Evolutionary conservation across 2,888 invertebrate species (phyloP).

Genomic region (Pedicia rivosa): DNA sequence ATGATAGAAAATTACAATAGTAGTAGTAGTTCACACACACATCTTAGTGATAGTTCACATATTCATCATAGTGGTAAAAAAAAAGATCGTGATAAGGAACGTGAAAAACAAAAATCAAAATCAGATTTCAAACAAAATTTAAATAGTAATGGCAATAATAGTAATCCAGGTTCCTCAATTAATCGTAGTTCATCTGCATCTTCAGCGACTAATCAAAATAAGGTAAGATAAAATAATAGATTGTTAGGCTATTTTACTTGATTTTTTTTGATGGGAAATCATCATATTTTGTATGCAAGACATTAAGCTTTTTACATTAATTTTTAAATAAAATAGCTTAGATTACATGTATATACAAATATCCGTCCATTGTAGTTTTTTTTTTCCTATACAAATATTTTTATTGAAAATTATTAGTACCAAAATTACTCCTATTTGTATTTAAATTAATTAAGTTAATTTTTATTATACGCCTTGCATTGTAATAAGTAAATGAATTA

Average conservation of each 20-base stretch:
- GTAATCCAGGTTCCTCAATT: neutral
- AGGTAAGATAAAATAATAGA: neutral
- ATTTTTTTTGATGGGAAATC: neutral
- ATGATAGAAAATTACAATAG: constrained; percentile 37
- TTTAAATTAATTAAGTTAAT: too few species aligned
- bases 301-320: too few species aligned
- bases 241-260: neutral
- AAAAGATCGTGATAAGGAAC: constrained; percentile 27
- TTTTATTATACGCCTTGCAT: too few species aligned
- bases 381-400: too few species aligned
- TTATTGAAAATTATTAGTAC: too few species aligned
- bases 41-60: neutral
- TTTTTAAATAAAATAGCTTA: too few species aligned
- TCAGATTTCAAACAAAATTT: constrained; percentile 1
- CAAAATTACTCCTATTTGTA: too few species aligned
- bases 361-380: too few species aligned
- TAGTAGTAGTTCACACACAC: constrained; percentile 11
- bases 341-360: too few species aligned
- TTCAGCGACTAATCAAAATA: constrained; percentile 8
- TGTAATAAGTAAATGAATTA: too few species aligned
- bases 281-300: neutral
- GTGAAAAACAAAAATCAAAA: constrained; percentile 16
- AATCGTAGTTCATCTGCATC: constrained; percentile 9
- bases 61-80: constrained; percentile 16
- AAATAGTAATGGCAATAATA: constrained; percentile 4